These are phyloP conservation scores for Slavum lentiscoides DNA, from an alignment of 2,888 invertebrate species.

Conservation along the genomic window DNA sequence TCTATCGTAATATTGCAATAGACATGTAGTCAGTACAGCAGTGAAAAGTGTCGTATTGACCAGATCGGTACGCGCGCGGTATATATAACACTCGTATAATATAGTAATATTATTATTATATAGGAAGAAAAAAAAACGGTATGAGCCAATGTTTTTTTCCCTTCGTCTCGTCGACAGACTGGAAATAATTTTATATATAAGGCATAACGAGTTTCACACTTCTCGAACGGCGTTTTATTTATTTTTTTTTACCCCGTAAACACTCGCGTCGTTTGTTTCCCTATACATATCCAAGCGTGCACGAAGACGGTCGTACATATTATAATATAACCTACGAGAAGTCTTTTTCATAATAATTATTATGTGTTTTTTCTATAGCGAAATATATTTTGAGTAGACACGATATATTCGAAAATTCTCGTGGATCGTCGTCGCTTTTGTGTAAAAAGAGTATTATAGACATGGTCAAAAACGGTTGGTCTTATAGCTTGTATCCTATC, in stretches of 20 bases:
- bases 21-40: too few species aligned
- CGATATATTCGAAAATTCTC: slow-evolving; percentile 1
- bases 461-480: too few species aligned
- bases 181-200: slow-evolving; percentile 23
- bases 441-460: too few species aligned
- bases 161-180: slow-evolving; percentile 9
- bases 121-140: slow-evolving; percentile 3
- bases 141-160: slow-evolving; percentile 1
- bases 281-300: neutral
- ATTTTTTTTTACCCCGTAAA: slow-evolving; percentile 24
- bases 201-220: slow-evolving; percentile 45
- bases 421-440: neutral
- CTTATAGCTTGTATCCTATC: too few species aligned
- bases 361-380: too few species aligned
- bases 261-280: slow-evolving; percentile 35
- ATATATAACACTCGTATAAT: too few species aligned
- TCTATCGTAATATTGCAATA: too few species aligned
- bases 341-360: too few species aligned
- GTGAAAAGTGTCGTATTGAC: too few species aligned
- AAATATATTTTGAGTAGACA: too few species aligned
- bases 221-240: slow-evolving; percentile 19
- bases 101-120: too few species aligned
- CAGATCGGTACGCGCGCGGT: too few species aligned
- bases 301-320: slow-evolving; percentile 2
- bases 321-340: neutral